Conservation (phyloP, 2,113 vertebrate genomes). For the Vireo altiloquus region DNA sequence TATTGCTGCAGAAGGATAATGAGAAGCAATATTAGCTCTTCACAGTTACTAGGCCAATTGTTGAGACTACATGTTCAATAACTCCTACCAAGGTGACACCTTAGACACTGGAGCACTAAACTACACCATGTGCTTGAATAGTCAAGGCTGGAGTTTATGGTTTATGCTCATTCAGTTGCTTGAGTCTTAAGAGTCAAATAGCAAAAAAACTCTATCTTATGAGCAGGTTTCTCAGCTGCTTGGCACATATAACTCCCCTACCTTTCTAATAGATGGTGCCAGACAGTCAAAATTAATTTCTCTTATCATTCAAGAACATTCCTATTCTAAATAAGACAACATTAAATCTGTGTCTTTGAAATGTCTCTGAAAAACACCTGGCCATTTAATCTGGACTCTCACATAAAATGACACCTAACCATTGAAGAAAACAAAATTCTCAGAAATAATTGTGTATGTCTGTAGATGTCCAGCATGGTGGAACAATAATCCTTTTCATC, state of each 20-base stretch:
- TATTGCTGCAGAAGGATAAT: background rate
- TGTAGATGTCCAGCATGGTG: background rate
- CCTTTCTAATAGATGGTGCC: background rate
- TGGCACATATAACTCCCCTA: background rate
- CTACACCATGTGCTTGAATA: background rate
- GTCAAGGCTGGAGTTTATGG: background rate
- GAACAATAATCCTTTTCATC: background rate
- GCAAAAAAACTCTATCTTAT: background rate
- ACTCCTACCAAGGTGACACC: slow-evolving; percentile 1
- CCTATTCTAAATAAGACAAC: background rate
- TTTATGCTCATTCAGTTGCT: background rate
- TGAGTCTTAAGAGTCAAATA: background rate
- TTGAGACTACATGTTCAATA: background rate
- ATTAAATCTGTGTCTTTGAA: background rate
- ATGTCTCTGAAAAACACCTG: background rate
- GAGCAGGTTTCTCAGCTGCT: background rate
- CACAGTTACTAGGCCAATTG: background rate
- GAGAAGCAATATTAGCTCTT: background rate
- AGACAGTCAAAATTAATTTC: background rate
- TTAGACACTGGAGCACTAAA: background rate
- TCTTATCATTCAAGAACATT: background rate
- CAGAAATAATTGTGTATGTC: background rate
- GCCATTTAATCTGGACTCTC: background rate
- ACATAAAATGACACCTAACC: background rate
- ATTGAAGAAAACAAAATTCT: background rate